Evolutionary conservation across 2,113 vertebrate genomes (phyloP), one percentile per base, ranked within the genome.

Genomic region (Pteropus alecto): DNA sequence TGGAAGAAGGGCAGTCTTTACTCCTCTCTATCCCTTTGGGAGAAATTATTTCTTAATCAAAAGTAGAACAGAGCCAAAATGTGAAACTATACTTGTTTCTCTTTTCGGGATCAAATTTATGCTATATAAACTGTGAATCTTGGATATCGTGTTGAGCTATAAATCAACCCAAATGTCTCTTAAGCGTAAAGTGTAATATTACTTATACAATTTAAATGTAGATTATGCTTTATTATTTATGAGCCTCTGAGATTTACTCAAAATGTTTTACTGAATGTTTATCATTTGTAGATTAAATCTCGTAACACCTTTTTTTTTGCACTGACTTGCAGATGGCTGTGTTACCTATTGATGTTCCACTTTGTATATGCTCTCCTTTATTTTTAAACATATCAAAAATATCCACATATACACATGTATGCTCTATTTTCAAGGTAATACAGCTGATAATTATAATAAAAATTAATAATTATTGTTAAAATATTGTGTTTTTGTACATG

Each of bases 251-350:
- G 28, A 68, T 91, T 88, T 70, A 83, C 88, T 65, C 56, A 70
- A 46, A 77, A 92, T 63, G 13, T 74, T 87, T 76, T 60, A 84
- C 33, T 78, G 33, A 60, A 61, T 84, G 70, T 84, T 94, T 77
- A 87, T 83, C 22, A 86, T 92, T 94, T 92, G 56, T 74, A 46
- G 43, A 77, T 74, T 70, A 87, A 83, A 61, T 70, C 51, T 87
- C 22, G 13, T 70, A 83, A 83, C 60, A 87, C 60, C 68, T 83
- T 82, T 86, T 58, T 82, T 56, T 84, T 38, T 38, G 30, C 30
- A 41, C 24, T 84, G 61, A 88, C 68, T 87, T 88, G 28, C 19
- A 94, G 54, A 76, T 78, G 77, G 12, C 77, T 70, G 18, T 76
- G 41, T 87, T 70, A 88, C 74, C 67, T 77, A n/a, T 51, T 65